phyloP scores from a whole-genome alignment of 2,113 vertebrate species.

The Mobula birostris region DNA sequence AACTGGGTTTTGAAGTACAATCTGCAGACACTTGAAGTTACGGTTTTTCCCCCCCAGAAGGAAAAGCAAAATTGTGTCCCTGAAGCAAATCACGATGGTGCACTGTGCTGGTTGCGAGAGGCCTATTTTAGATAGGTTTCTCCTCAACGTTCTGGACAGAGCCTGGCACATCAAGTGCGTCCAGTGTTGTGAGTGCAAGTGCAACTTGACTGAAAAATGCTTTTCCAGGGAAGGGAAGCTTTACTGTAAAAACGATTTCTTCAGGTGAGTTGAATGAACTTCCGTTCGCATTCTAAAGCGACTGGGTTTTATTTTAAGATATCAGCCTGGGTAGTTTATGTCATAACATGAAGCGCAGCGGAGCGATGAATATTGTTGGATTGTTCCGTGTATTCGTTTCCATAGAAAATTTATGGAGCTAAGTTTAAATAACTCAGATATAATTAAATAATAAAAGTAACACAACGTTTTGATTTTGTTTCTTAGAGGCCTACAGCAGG shows the following conservation, averaged over 20 bases:
- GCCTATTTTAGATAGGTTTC: constrained; percentile 89
- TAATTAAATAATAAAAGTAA: background rate
- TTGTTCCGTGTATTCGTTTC: background rate
- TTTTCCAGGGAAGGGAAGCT: constrained; percentile 95
- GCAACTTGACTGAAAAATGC: constrained; percentile 90
- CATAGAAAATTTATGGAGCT: background rate
- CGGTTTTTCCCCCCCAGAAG: background rate
- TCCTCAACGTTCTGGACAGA: constrained; percentile 88
- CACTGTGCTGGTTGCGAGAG: constrained; percentile 93
- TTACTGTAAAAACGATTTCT: constrained; percentile 95
- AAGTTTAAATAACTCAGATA: background rate
- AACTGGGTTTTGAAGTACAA: constrained; percentile 23
- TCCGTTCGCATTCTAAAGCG: background rate
- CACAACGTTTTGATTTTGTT: no score
- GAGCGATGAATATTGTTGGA: background rate
- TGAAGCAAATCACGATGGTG: constrained; percentile 82
- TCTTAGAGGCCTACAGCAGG: background rate
- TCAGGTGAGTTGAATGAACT: constrained; percentile 70
- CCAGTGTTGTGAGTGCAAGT: constrained; percentile 91
- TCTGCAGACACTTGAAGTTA: constrained; percentile 30
- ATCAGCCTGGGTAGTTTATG: background rate
- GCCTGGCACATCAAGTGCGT: constrained; percentile 96
- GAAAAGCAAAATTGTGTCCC: constrained; percentile 5
- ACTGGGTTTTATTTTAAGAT: background rate
- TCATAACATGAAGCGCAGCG: background rate